A percentile compares a stretch with the other conserved stretches of the same genome.
Evolutionary conservation across 2,113 vertebrate genomes (phyloP).

Genomic region (Ophthalmotilapia sp.): DNA sequence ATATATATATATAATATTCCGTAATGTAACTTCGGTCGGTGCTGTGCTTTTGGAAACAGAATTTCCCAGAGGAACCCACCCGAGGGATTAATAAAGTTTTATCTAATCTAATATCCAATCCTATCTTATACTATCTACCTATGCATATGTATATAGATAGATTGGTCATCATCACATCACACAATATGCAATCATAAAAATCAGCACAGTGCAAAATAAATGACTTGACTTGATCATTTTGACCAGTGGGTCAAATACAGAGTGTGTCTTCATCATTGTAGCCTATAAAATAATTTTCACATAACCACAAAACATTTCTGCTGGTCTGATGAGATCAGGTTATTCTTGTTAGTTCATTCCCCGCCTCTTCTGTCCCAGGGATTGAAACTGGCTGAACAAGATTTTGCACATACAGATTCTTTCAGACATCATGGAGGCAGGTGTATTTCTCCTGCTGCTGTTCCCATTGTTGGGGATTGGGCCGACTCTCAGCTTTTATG

Average conservation of each 20-base stretch:
- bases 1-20: no score
- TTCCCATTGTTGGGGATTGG: not conserved
- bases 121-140: not conserved
- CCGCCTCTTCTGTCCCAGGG: not conserved
- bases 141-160: not conserved
- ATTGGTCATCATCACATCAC: not conserved
- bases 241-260: not conserved
- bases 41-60: no score
- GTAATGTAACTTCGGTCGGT: no score
- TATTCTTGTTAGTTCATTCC: slow-evolving; percentile 5
- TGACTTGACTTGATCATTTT: not conserved
- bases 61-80: no score
- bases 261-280: not conserved
- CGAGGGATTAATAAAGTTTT: no score
- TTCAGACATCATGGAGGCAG: slow-evolving; percentile 28
- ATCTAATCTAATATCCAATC: no score
- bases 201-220: not conserved
- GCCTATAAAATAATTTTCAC: not conserved
- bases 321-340: not conserved
- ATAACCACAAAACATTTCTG: not conserved
- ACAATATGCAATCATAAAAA: not conserved
- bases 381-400: not conserved
- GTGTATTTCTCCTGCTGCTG: not conserved
- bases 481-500: slow-evolving; percentile 6
- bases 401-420: not conserved